phyloP scores from a whole-genome alignment of 92 coral and sea anemone genomes.

The Epizoanthus rinbou region DNA sequence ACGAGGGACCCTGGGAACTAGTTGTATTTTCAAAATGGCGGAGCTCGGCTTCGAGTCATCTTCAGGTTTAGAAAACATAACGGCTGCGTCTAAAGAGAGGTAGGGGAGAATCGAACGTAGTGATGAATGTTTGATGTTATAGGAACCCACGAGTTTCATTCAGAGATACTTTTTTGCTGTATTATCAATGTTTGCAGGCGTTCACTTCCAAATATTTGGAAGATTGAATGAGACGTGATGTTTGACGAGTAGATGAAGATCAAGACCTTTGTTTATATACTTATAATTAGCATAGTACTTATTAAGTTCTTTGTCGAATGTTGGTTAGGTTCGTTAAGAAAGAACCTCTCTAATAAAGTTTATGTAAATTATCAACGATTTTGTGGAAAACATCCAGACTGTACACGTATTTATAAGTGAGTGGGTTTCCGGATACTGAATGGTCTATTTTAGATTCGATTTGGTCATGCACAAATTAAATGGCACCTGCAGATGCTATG shows the following conservation, averaged over 20 bases:
- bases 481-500: too few relatives aligned
- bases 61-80: constrained; percentile 78
- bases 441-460: not conserved
- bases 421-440: not conserved
- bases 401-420: not conserved
- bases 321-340: too few relatives aligned
- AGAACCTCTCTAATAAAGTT: too few relatives aligned
- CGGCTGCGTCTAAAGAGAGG: constrained; percentile 67
- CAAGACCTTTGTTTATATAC: not conserved
- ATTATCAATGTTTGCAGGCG: not conserved
- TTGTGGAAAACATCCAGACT: not conserved
- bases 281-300: not conserved
- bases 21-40: constrained; percentile 85
- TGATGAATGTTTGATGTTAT: not conserved
- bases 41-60: constrained; percentile 66
- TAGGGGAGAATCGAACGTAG: constrained; percentile 6
- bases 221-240: too few relatives aligned
- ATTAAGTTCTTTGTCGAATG: too few relatives aligned
- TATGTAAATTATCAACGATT: not conserved
- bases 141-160: not conserved
- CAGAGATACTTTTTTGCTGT: not conserved
- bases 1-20: constrained; percentile 50
- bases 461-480: not conserved
- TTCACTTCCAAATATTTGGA: too few relatives aligned
- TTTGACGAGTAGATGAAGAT: too few relatives aligned